Percentiles rank a stretch among this genome's conserved stretches.
phyloP scores from a whole-genome alignment of 2,888 invertebrate species.

The Lasioglossum figueresi region DNA sequence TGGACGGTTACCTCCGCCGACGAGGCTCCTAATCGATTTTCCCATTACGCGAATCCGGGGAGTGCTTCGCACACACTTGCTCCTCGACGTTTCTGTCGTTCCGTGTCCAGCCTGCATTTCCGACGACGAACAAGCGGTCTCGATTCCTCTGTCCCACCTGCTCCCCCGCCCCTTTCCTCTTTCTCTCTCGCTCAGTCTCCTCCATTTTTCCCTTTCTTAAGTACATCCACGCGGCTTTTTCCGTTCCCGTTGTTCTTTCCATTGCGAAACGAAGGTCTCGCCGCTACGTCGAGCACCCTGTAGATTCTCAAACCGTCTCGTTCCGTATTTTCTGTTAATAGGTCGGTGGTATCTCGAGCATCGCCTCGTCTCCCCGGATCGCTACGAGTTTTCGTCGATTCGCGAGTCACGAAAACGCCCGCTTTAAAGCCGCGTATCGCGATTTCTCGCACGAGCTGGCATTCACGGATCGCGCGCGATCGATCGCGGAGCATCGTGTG shows the following conservation, averaged over 20 bases:
- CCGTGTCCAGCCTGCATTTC: conserved; percentile 74
- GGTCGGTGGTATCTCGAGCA: not conserved
- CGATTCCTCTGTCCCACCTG: conserved; percentile 56
- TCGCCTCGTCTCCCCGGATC: not conserved
- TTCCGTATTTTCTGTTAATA: conserved; percentile 1
- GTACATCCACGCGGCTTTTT: conserved; percentile 34
- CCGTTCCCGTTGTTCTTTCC: conserved; percentile 44
- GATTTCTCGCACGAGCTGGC: not conserved
- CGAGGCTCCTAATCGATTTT: conserved; percentile 77
- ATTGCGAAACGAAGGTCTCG: not conserved
- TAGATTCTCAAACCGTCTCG: not conserved
- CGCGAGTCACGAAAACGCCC: not conserved
- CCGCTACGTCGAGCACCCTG: not conserved
- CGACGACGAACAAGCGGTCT: conserved; percentile 69
- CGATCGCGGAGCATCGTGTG: not conserved
- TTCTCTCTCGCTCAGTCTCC: not conserved
- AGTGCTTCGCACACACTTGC: conserved; percentile 70
- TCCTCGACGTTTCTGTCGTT: conserved; percentile 55
- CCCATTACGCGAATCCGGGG: conserved; percentile 77
- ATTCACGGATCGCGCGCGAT: not conserved
- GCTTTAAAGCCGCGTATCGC: not conserved
- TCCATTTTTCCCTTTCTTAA: conserved; percentile 33
- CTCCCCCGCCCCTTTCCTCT: not conserved
- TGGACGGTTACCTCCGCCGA: conserved; percentile 67
- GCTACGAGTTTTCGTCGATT: not conserved